Percentiles rank a stretch among this genome's conserved stretches.
Evolutionary conservation across 92 coral and sea anemone species (phyloP).

Genomic region (Metridium senile): DNA sequence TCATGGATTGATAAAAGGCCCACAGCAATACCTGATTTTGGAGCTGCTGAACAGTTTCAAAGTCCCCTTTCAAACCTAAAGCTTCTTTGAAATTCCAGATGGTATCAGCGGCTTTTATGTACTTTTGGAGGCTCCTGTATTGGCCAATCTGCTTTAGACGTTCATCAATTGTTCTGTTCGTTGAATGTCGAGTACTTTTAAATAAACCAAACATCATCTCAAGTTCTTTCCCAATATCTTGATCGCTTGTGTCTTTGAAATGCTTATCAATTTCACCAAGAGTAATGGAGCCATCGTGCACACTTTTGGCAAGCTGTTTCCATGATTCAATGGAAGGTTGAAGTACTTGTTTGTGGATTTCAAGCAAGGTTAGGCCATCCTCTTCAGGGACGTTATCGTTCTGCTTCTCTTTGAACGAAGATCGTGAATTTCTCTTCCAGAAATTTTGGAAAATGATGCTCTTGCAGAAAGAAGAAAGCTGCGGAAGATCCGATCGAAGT

Average conservation of each 20-base stretch:
- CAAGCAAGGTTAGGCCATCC: constrained; percentile 39
- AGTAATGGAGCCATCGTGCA: constrained; percentile 31
- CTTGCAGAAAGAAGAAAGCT: constrained; percentile 25
- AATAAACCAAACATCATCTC: constrained; percentile 19
- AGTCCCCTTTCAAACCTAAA: constrained; percentile 73
- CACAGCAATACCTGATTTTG: constrained; percentile 42
- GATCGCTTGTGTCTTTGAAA: constrained; percentile 15
- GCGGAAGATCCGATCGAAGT: constrained; percentile 25
- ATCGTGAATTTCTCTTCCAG: constrained; percentile 58
- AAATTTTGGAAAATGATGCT: constrained; percentile 57
- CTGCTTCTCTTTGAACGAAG: constrained; percentile 38
- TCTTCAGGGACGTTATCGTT: constrained; percentile 26
- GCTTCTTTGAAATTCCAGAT: constrained; percentile 69
- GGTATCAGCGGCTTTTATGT: constrained; percentile 55
- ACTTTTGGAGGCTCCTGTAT: constrained; percentile 58
- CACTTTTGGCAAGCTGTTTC: constrained; percentile 8
- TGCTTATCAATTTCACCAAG: constrained; percentile 51
- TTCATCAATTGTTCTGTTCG: not conserved
- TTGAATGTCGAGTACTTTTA: not conserved
- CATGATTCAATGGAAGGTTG: constrained; percentile 38
- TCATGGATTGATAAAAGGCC: not conserved
- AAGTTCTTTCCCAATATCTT: constrained; percentile 52
- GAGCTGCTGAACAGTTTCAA: constrained; percentile 56
- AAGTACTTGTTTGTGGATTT: constrained; percentile 54
- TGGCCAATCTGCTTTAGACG: constrained; percentile 48